Conservation (phyloP, 2,888 invertebrate species). For the Ellobium chinense region DNA sequence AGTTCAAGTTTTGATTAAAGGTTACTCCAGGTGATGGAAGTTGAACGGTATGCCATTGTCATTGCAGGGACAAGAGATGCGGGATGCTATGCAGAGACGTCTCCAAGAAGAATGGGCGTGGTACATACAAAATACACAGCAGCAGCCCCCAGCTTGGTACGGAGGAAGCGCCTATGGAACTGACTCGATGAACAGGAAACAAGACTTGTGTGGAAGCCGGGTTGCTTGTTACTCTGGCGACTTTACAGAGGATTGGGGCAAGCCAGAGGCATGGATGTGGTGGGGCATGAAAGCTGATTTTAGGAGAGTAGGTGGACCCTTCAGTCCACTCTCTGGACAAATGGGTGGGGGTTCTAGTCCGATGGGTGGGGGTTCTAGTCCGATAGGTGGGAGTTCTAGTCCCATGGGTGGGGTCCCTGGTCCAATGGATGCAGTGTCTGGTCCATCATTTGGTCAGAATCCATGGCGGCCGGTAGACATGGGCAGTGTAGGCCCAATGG, state of each 20-base stretch:
- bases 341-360: neutral
- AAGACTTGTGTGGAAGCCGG: conserved; percentile 6
- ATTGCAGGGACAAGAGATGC: conserved; percentile 23
- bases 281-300: conserved; percentile 23
- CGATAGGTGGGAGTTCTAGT: neutral
- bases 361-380: neutral
- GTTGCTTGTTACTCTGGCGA: conserved; percentile 32
- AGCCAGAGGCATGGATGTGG: conserved; percentile 33
- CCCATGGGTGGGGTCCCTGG: neutral
- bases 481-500: neutral
- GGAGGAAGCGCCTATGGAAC: neutral
- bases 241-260: conserved; percentile 27
- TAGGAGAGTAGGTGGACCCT: neutral
- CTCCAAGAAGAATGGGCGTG: conserved; percentile 34
- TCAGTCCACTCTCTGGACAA: neutral
- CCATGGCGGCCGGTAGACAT: conserved; percentile 1
- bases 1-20: too few species aligned
- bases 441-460: neutral
- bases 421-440: neutral
- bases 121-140: conserved; percentile 18
- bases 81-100: conserved; percentile 27
- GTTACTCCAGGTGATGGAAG: too few species aligned
- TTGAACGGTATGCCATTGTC: neutral
- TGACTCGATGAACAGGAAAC: neutral
- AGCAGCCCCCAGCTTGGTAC: too few species aligned